Percentiles rank a stretch among this genome's conserved stretches.
Conservation (phyloP, 2,797 vertebrate species). For the Monodelphis domestica region DNA sequence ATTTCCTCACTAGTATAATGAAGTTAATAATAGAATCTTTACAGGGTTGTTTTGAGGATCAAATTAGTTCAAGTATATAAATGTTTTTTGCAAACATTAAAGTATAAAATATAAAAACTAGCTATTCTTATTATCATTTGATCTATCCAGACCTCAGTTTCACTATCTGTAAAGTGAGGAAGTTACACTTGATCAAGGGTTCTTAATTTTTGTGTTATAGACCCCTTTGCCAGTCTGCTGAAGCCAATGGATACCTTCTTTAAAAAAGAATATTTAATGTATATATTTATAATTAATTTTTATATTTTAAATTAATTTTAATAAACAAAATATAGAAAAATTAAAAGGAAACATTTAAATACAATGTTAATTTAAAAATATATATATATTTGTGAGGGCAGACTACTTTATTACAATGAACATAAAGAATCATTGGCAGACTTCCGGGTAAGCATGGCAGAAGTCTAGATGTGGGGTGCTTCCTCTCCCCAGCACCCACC, state of each 20-base stretch:
- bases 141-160: neutral
- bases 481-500: no score
- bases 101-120: neutral
- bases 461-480: no score
- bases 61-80: neutral
- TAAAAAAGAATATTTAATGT: neutral
- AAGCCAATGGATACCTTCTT: neutral
- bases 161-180: neutral
- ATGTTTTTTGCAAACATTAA: neutral
- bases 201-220: neutral
- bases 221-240: neutral
- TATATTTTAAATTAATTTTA: neutral
- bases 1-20: neutral
- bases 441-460: no score
- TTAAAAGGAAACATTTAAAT: neutral
- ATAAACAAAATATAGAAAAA: neutral
- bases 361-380: neutral
- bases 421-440: neutral
- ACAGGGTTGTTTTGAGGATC: neutral
- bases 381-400: neutral
- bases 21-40: neutral
- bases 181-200: neutral
- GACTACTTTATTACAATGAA: neutral
- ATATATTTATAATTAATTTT: neutral
- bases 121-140: neutral